Conservation (phyloP, 1,140 invertebrate genomes). For the Solen grandis region DNA sequence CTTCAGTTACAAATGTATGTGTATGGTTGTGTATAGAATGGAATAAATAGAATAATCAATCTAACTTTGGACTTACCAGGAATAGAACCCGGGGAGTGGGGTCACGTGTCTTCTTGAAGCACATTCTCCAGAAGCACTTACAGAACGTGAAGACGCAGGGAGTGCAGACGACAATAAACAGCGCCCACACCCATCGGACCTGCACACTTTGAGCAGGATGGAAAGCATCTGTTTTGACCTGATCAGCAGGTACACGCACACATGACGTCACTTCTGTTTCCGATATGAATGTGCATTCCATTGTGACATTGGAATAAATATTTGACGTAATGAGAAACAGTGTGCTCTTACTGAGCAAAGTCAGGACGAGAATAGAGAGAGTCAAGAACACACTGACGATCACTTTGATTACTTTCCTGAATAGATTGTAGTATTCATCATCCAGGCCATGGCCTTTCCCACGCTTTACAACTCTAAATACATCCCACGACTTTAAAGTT, state of each 20-base stretch:
- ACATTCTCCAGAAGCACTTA: conserved; percentile 71
- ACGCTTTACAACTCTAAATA: conserved; percentile 64
- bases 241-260: conserved; percentile 62
- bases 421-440: conserved; percentile 62
- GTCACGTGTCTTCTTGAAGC: conserved; percentile 72
- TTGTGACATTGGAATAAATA: conserved; percentile 71
- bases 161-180: conserved; percentile 69
- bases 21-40: no score
- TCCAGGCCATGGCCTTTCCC: conserved; percentile 60
- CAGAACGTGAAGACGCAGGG: conserved; percentile 71
- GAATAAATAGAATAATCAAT: no score
- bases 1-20: no score
- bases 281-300: conserved; percentile 62
- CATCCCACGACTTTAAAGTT: conserved; percentile 70
- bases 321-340: conserved; percentile 76
- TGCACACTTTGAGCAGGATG: conserved; percentile 65
- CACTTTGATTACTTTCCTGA: conserved; percentile 70
- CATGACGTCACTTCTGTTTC: conserved; percentile 61
- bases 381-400: conserved; percentile 71
- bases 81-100: conserved; percentile 62
- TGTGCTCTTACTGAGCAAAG: conserved; percentile 73
- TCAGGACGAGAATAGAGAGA: conserved; percentile 63
- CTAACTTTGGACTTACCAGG: conserved; percentile 69
- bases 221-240: conserved; percentile 55
- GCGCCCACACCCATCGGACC: conserved; percentile 73